Base-by-base conservation (phyloP, 2,113 vertebrate genomes). In the Urocynchramus pylzowi region DNA sequence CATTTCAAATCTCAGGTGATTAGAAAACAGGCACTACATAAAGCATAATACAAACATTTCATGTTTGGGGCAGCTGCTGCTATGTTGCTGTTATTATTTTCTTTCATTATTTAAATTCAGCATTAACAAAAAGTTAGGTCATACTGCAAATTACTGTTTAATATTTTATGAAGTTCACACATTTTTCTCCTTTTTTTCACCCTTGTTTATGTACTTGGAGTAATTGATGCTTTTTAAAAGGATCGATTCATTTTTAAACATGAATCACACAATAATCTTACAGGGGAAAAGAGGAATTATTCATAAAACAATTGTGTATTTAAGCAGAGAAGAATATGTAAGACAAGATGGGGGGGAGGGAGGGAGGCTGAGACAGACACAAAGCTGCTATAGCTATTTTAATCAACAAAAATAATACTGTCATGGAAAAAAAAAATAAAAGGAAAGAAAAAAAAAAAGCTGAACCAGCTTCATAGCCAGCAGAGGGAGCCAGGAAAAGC, bases 401-500 rank as follows among this genome's bases (percentile, higher is more conserved):
- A 84, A 93, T 96, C 93, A 95, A 82, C 57, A 96, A 90, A 97
- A 96, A 91, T 65, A 95, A 85, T 84, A 77, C 9, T 4, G 19
- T n/a, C 31, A 61, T 82, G 70, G 45, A 24, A 35, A 79, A 39
- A 78, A 6, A 39, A 68, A 49, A 45, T 12, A 33, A 77, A 22
- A 13, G 4, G 6, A 33, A 41, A 42, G 39, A 26, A 59, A 42
- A 50, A 65, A 23, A 60, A 79, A 84, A 50, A 7, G 7, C 69
- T 68, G 92, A 95, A 14, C 76, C 84, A 89, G 91, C 35, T 84
- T 91, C 89, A 79, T 35, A 95, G 76, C 97, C 97, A 97, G 96
- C 93, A 97, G 97, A 97, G 96, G 96, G 96, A 96, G 93, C 96
- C 69, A 69, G 84, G 84, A 96, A 97, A 96, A 96, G 49, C 64